These are phyloP conservation scores for Amphiprion clarkii DNA, from an alignment of 2,797 vertebrate species.

Conservation along the genomic window DNA sequence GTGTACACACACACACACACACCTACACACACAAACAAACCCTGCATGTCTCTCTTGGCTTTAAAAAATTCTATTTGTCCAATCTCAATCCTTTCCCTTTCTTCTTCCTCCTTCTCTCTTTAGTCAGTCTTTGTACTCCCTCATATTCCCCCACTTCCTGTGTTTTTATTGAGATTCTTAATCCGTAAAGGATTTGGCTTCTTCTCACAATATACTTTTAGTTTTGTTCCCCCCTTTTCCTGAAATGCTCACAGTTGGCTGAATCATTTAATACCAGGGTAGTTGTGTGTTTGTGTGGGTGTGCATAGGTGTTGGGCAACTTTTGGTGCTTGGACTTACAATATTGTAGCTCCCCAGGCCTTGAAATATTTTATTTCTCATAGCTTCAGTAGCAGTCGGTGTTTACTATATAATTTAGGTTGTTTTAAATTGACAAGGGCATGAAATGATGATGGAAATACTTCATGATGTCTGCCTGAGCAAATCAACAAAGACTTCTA, in stretches of 20 bases:
- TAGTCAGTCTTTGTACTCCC: conserved; percentile 39
- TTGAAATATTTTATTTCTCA: conserved; percentile 29
- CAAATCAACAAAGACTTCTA: background rate
- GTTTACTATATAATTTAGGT: conserved; percentile 11
- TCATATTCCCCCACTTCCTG: conserved; percentile 22
- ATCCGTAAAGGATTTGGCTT: conserved; percentile 65
- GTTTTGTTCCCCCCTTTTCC: conserved; percentile 14
- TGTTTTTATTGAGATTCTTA: conserved; percentile 52
- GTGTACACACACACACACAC: background rate
- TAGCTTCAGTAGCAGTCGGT: conserved; percentile 28
- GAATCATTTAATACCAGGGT: conserved; percentile 52
- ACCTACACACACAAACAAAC: conserved; percentile 10
- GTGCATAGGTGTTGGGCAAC: conserved; percentile 44
- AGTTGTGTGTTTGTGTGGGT: conserved; percentile 46
- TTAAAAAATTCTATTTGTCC: conserved; percentile 40
- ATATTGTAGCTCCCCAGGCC: conserved; percentile 26
- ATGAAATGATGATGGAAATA: conserved; percentile 10
- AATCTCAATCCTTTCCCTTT: conserved; percentile 36
- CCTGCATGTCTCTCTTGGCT: conserved; percentile 46
- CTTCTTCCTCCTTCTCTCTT: conserved; percentile 41
- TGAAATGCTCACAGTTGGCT: conserved; percentile 40
- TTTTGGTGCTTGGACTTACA: conserved; percentile 36
- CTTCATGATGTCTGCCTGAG: background rate
- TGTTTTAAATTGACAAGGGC: background rate
- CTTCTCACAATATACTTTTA: conserved; percentile 49